Evolutionary conservation across 2,888 invertebrate genomes (phyloP).

Genomic region (Parapristionchus giblindavisi): DNA sequence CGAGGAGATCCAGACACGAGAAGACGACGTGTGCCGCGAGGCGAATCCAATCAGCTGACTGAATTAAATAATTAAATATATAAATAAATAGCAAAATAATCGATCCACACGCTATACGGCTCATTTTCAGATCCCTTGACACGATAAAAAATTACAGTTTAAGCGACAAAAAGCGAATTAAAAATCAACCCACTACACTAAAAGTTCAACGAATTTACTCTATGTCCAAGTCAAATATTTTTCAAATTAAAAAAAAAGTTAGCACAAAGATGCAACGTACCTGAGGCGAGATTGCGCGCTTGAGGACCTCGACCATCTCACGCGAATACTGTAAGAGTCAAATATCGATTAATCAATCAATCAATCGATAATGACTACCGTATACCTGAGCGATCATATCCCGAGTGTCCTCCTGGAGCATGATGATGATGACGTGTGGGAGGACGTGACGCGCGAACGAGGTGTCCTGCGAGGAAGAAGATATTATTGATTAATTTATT

Average conservation of each 20-base stretch:
- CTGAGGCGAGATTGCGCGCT: conserved; percentile 4
- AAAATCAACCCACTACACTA: too few species aligned
- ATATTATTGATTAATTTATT: background rate
- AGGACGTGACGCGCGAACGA: conserved; percentile 26
- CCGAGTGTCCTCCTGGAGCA: conserved; percentile 3
- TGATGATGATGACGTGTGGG: conserved; percentile 34
- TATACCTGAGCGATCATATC: conserved; percentile 12
- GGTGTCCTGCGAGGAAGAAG: conserved; percentile 20
- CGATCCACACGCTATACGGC: too few species aligned
- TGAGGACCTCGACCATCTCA: conserved; percentile 34
- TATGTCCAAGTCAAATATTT: too few species aligned
- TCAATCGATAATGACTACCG: conserved; percentile 8
- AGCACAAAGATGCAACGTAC: too few species aligned
- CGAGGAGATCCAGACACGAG: conserved; percentile 42
- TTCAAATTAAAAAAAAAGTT: too few species aligned
- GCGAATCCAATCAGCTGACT: conserved; percentile 39
- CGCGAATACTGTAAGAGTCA: conserved; percentile 21
- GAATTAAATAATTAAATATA: too few species aligned
- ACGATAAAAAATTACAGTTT: background rate
- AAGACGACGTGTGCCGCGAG: conserved; percentile 46
- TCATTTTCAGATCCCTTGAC: too few species aligned
- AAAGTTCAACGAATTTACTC: too few species aligned
- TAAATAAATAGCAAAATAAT: too few species aligned
- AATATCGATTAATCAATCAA: background rate
- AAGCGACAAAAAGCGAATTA: background rate